Conservation (phyloP, 2,888 invertebrate genomes). For the Phymatocera aterrima region DNA sequence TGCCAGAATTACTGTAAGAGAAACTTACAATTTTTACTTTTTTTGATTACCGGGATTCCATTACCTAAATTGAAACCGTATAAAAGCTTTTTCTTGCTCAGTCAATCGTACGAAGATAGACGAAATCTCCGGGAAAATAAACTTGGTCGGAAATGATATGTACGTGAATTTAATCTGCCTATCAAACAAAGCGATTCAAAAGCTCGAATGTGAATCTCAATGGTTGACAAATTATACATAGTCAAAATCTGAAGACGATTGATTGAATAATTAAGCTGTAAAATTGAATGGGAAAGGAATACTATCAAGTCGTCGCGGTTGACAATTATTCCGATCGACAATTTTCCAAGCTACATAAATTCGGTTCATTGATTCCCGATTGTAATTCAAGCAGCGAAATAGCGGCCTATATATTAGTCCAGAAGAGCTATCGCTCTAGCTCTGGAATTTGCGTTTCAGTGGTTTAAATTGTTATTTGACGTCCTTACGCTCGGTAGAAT, state of each 20-base stretch:
- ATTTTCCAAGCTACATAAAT: conserved; percentile 5
- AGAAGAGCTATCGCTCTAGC: neutral
- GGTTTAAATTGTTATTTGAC: conserved; percentile 37
- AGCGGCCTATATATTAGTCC: neutral
- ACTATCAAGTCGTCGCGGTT: neutral
- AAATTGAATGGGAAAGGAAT: neutral
- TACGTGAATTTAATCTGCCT: neutral
- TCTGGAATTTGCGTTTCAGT: neutral
- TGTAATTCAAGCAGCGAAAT: neutral
- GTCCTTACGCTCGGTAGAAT: conserved; percentile 3
- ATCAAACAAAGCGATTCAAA: neutral
- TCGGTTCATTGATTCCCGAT: conserved; percentile 4
- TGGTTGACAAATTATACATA: neutral
- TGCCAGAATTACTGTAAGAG: too few relatives aligned
- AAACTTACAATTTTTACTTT: too few relatives aligned
- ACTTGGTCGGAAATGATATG: neutral
- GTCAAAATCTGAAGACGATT: neutral
- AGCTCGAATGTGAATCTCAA: neutral
- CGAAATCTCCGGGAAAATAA: neutral
- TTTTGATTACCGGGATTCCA: too few relatives aligned
- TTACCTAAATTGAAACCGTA: neutral
- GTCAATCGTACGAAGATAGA: neutral
- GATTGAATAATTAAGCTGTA: neutral
- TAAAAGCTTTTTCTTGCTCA: neutral
- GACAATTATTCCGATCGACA: neutral